Evolutionary conservation across 2,888 invertebrate species (phyloP).

Genomic region (Tachystola acroxantha): DNA sequence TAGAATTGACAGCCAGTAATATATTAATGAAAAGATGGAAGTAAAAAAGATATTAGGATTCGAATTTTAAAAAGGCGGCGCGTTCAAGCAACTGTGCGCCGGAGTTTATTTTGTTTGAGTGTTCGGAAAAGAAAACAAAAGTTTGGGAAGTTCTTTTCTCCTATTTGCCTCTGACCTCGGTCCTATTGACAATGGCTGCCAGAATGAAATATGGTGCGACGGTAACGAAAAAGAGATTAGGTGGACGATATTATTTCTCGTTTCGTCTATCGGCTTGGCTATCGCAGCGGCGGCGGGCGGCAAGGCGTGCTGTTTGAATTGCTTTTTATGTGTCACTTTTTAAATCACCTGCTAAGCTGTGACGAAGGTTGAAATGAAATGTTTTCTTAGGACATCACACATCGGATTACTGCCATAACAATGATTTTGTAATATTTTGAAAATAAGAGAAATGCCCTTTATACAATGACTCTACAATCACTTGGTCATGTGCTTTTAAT

Average conservation of each 20-base stretch:
- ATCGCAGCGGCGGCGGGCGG: constrained; percentile 42
- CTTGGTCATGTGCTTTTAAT: no score
- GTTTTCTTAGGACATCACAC: constrained; percentile 41
- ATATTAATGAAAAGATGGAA: constrained; percentile 74
- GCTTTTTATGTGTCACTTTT: constrained; percentile 48
- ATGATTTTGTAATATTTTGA: no score
- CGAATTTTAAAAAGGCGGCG: constrained; percentile 68
- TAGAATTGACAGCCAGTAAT: constrained; percentile 65
- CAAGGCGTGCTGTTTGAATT: constrained; percentile 52
- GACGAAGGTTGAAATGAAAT: constrained; percentile 50
- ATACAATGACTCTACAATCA: no score
- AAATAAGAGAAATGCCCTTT: no score
- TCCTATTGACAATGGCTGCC: constrained; percentile 75
- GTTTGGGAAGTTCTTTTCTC: constrained; percentile 59
- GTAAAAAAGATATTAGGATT: constrained; percentile 59
- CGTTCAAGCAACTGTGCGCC: constrained; percentile 63
- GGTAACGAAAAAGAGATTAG: constrained; percentile 73
- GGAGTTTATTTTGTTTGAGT: constrained; percentile 70
- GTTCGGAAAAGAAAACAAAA: constrained; percentile 70
- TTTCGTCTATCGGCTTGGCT: constrained; percentile 31
- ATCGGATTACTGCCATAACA: no score
- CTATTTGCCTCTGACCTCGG: constrained; percentile 75
- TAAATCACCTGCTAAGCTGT: constrained; percentile 53
- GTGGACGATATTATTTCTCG: constrained; percentile 61
- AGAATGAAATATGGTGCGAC: constrained; percentile 74